Conservation (phyloP, 2,888 invertebrate genomes). For the Lithophane socia region DNA sequence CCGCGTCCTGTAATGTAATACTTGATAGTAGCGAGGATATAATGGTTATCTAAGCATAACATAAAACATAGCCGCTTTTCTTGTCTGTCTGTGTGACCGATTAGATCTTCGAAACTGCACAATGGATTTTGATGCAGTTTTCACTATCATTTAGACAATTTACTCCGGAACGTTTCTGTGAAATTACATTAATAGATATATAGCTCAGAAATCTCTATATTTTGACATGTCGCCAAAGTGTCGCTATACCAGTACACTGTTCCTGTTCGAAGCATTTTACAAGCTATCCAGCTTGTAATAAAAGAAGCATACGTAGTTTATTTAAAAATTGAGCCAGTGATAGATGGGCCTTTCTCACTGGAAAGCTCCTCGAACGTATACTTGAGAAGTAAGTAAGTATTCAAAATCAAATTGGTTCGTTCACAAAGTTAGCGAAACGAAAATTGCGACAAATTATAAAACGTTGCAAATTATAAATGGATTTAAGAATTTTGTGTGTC, state of each 20-base stretch:
- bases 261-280: neutral
- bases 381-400: neutral
- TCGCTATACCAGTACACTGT: neutral
- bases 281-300: neutral
- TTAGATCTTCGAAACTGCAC: neutral
- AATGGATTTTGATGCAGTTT: neutral
- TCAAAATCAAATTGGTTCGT: slow-evolving; percentile 18
- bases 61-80: neutral
- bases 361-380: neutral
- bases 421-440: slow-evolving; percentile 19
- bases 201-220: neutral
- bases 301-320: neutral
- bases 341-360: slow-evolving; percentile 10
- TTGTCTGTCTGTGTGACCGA: neutral
- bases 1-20: neutral
- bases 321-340: neutral
- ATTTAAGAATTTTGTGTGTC: slow-evolving; percentile 31
- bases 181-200: neutral
- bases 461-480: slow-evolving; percentile 42
- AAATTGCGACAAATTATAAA: slow-evolving; percentile 38
- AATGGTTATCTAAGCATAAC: neutral
- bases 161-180: neutral
- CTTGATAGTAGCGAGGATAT: neutral
- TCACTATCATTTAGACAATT: neutral
- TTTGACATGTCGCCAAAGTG: neutral